Percentiles rank a stretch among this genome's conserved stretches.
phyloP scores from a whole-genome alignment of 2,797 vertebrate species.

The Rhynchotus rufescens region DNA sequence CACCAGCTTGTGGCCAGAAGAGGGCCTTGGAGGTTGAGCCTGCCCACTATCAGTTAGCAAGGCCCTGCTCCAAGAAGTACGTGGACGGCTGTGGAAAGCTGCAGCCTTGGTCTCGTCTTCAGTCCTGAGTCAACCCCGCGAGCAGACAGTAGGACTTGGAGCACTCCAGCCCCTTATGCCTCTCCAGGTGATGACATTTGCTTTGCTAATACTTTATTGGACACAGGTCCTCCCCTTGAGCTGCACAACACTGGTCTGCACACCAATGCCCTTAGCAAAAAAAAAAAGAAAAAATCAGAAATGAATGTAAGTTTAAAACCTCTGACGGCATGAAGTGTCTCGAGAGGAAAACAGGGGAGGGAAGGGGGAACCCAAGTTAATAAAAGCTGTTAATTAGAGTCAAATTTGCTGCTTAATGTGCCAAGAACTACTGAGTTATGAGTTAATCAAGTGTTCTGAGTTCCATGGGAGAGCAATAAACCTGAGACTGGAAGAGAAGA shows the following conservation, averaged over 20 bases:
- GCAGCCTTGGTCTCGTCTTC: not conserved
- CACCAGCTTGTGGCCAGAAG: too few relatives aligned
- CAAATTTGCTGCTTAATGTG: constrained; percentile 70
- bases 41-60: not conserved
- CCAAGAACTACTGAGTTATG: constrained; percentile 72
- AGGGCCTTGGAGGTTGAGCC: not conserved
- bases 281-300: not conserved
- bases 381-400: constrained; percentile 74
- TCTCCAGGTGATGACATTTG: not conserved
- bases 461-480: constrained; percentile 73
- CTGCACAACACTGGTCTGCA: not conserved
- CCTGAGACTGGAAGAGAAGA: constrained; percentile 36
- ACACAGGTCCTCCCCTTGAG: not conserved
- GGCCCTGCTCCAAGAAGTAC: too few relatives aligned
- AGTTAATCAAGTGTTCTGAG: constrained; percentile 74
- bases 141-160: not conserved
- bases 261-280: not conserved
- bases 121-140: not conserved
- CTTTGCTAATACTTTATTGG: not conserved
- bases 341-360: constrained; percentile 50
- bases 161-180: not conserved
- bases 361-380: constrained; percentile 57
- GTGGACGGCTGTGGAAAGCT: too few relatives aligned
- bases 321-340: constrained; percentile 8
- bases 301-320: constrained; percentile 47